phyloP scores from a whole-genome alignment of 2,888 invertebrate species.

The Ectemnius cavifrons region DNA sequence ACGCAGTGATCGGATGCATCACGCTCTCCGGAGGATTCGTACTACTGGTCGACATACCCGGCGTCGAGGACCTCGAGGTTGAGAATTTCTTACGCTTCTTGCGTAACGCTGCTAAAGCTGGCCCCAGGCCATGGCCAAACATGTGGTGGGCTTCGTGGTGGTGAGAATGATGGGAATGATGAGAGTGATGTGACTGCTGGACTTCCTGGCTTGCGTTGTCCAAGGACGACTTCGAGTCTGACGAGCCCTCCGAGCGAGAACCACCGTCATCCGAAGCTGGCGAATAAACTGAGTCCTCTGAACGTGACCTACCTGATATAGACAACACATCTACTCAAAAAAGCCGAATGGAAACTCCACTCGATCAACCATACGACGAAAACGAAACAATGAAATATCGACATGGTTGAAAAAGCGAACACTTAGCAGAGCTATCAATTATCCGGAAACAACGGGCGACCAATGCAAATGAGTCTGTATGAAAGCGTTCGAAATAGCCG shows the following conservation, averaged over 20 bases:
- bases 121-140: conserved; percentile 66
- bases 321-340: not conserved
- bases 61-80: conserved; percentile 85
- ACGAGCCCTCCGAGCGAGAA: conserved; percentile 82
- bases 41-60: conserved; percentile 78
- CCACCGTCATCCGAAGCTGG: conserved; percentile 85
- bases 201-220: conserved; percentile 71
- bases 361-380: too few species aligned
- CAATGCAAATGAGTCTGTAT: too few species aligned
- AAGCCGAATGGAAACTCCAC: too few species aligned
- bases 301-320: conserved; percentile 79
- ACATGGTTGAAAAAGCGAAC: too few species aligned
- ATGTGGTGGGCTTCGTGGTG: conserved; percentile 71
- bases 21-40: conserved; percentile 67
- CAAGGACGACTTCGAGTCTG: conserved; percentile 85
- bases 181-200: conserved; percentile 57
- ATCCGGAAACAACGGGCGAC: too few species aligned
- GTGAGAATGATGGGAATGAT: conserved; percentile 58
- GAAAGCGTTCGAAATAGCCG: too few species aligned
- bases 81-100: conserved; percentile 91
- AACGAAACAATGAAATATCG: too few species aligned
- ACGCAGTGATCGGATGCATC: conserved; percentile 53
- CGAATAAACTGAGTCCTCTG: conserved; percentile 90
- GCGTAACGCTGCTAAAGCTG: conserved; percentile 86
- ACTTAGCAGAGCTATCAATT: too few species aligned